phyloP scores from a whole-genome alignment of 1,140 invertebrate species.

The Probaryconus sp. region DNA sequence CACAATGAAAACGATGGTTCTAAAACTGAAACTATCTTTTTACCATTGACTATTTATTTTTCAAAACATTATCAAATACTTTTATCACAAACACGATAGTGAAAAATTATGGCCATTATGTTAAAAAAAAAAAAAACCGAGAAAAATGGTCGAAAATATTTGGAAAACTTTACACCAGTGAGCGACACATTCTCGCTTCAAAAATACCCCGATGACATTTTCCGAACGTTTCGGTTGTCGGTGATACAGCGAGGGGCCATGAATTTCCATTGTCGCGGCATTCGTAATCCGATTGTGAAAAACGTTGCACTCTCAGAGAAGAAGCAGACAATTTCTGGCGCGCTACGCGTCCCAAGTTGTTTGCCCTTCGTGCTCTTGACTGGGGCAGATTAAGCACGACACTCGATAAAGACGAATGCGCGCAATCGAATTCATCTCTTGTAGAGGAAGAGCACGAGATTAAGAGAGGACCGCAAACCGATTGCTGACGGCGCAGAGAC shows the following conservation, averaged over 20 bases:
- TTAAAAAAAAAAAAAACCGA: constrained; percentile 8
- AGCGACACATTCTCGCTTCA: constrained; percentile 12
- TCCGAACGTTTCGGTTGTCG: constrained; percentile 22
- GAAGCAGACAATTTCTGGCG: constrained; percentile 17
- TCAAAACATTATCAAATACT: too few species aligned
- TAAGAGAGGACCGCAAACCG: constrained; percentile 26
- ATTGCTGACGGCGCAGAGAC: constrained; percentile 16
- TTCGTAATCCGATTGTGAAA: constrained; percentile 41
- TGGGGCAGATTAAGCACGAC: constrained; percentile 52
- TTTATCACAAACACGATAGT: too few species aligned
- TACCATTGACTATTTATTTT: too few species aligned
- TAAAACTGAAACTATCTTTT: too few species aligned
- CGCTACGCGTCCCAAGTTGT: constrained; percentile 38
- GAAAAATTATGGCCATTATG: too few species aligned
- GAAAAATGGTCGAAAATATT: constrained; percentile 17
- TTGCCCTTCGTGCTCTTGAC: constrained; percentile 51
- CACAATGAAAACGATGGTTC: too few species aligned
- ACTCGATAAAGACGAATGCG: constrained; percentile 46
- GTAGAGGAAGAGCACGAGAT: constrained; percentile 36
- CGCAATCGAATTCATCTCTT: constrained; percentile 45
- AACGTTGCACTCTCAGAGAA: constrained; percentile 1
- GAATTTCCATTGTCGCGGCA: constrained; percentile 29
- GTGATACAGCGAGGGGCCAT: constrained; percentile 10
- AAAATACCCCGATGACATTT: constrained; percentile 17
- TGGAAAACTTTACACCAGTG: too few species aligned